Conservation (phyloP, 2,888 invertebrate species). For the Trichopoda pennipes region DNA sequence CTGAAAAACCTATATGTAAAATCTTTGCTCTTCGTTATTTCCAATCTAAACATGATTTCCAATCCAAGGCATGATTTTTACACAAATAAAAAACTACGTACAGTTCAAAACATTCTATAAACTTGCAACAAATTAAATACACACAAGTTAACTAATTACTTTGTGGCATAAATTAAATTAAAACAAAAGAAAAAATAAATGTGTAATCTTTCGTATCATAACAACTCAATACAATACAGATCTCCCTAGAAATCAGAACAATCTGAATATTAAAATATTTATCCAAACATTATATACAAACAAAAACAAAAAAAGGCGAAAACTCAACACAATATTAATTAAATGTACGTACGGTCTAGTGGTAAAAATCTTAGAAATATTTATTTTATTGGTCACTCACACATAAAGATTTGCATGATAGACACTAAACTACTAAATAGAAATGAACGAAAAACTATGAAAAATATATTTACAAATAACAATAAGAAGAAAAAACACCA, state of each 20-base stretch:
- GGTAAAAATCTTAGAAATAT: conserved; percentile 50
- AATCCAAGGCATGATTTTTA: too few relatives aligned
- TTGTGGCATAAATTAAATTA: too few relatives aligned
- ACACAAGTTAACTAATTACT: too few relatives aligned
- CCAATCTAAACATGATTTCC: too few relatives aligned
- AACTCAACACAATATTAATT: conserved; percentile 19
- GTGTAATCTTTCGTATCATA: conserved; percentile 1
- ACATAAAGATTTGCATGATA: conserved; percentile 18
- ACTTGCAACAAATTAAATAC: too few relatives aligned
- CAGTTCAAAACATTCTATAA: too few relatives aligned
- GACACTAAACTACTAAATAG: conserved; percentile 1
- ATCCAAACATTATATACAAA: conserved; percentile 18
- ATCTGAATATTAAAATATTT: conserved; percentile 21
- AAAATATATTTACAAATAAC: too few relatives aligned
- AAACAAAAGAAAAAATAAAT: too few relatives aligned
- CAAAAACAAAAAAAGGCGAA: neutral
- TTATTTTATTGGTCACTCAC: conserved; percentile 30
- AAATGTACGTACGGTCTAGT: conserved; percentile 5
- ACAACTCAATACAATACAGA: conserved; percentile 36
- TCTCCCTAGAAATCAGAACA: conserved; percentile 40
- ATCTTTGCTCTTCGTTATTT: too few relatives aligned
- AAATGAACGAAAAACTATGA: neutral
- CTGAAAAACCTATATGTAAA: too few relatives aligned
- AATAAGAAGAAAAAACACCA: conserved; percentile 50
- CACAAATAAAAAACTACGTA: too few relatives aligned